Percentiles rank a stretch among this genome's conserved stretches.
These are phyloP conservation scores for Chloebia gouldiae DNA, from an alignment of 2,113 vertebrate species.

Conservation along the genomic window DNA sequence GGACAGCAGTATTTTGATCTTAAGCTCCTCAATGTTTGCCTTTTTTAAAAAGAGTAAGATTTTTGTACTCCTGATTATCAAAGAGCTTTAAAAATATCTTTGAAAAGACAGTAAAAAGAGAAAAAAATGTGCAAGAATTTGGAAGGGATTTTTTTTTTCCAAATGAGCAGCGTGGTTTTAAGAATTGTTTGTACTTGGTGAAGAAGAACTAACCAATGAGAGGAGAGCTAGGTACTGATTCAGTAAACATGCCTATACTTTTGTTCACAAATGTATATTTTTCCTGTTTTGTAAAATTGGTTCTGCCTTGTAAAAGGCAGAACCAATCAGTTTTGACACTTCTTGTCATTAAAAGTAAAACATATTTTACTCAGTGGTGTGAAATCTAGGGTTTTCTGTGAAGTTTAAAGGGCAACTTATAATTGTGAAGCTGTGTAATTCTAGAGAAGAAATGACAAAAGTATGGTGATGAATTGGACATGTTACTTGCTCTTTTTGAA, in stretches of 20 bases:
- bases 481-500: background rate
- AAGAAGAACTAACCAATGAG: background rate
- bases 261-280: background rate
- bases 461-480: background rate
- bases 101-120: background rate
- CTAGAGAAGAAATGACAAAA: background rate
- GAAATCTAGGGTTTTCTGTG: background rate
- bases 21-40: background rate
- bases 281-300: background rate
- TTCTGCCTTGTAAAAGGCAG: background rate
- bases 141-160: background rate
- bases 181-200: background rate
- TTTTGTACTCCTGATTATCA: conserved; percentile 19
- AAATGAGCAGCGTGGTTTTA: background rate
- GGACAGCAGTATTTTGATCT: conserved; percentile 38
- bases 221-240: background rate
- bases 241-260: background rate
- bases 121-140: background rate
- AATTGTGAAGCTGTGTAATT: background rate
- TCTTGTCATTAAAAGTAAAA: background rate
- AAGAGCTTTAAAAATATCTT: background rate
- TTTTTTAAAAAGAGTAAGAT: background rate
- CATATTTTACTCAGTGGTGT: background rate
- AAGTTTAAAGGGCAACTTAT: background rate
- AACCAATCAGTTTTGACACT: background rate